A percentile compares a stretch with the other conserved stretches of the same genome.
Evolutionary conservation across 2,797 vertebrate genomes (phyloP).

Genomic region (Xiphophorus birchmanni): DNA sequence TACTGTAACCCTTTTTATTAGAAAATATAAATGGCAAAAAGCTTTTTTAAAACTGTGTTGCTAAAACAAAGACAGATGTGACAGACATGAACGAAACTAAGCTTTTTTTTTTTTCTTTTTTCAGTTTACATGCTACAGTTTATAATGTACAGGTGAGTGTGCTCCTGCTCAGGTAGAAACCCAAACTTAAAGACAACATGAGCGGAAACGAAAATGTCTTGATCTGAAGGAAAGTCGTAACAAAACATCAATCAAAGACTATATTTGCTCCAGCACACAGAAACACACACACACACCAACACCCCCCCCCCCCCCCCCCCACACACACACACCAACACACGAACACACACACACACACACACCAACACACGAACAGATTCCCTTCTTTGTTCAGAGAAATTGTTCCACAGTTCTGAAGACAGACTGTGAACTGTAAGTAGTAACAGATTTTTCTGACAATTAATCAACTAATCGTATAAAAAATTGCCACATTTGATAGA

Average conservation of each 20-base stretch:
- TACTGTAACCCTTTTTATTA: conserved; percentile 73
- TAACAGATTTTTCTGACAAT: no score
- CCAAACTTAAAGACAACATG: conserved; percentile 5
- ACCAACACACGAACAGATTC: not conserved
- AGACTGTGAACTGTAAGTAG: not conserved
- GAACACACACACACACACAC: no score
- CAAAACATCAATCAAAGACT: not conserved
- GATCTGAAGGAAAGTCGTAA: not conserved
- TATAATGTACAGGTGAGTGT: conserved; percentile 60
- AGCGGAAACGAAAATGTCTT: not conserved
- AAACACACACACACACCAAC: no score
- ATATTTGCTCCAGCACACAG: not conserved
- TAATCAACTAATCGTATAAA: no score
- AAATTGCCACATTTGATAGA: no score
- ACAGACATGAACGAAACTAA: conserved; percentile 34
- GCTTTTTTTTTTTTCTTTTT: conserved; percentile 15
- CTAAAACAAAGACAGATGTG: conserved; percentile 48
- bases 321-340: no score
- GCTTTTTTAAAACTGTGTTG: conserved; percentile 36
- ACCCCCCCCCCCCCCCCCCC: no score
- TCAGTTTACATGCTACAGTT: conserved; percentile 64
- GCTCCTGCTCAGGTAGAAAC: conserved; percentile 23
- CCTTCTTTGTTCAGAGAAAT: not conserved
- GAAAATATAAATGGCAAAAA: conserved; percentile 79
- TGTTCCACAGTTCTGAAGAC: not conserved